These are phyloP conservation scores for Drosophila ohnishii DNA, from an alignment of 1,140 invertebrate species.

Conservation along the genomic window DNA sequence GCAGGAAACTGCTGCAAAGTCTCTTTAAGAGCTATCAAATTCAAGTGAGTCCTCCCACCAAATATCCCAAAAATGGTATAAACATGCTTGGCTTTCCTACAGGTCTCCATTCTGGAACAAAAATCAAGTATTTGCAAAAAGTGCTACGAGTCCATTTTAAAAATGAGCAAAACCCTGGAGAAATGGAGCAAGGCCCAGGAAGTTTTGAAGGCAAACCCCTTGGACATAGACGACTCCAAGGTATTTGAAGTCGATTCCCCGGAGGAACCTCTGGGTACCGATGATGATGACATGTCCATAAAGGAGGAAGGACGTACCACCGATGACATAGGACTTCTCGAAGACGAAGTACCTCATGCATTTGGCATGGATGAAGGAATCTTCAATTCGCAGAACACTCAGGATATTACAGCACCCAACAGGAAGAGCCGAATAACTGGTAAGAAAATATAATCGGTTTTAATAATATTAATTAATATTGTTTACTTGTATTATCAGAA, in stretches of 20 bases:
- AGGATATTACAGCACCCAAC: neutral
- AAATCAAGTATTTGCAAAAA: neutral
- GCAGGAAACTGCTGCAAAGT: conserved; percentile 8
- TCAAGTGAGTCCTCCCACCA: neutral
- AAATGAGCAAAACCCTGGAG: neutral
- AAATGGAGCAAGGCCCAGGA: conserved; percentile 9
- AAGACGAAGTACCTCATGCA: neutral
- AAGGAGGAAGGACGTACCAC: neutral
- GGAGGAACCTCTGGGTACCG: neutral
- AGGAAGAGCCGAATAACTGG: neutral
- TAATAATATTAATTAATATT: neutral
- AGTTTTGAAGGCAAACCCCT: neutral
- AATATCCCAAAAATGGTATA: neutral
- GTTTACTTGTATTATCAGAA: too few relatives aligned
- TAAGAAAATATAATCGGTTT: neutral
- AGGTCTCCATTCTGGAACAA: neutral
- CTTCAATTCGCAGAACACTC: neutral
- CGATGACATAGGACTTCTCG: neutral
- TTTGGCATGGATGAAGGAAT: neutral
- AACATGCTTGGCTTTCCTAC: neutral
- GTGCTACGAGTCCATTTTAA: neutral
- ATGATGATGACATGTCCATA: neutral
- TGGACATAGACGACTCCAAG: conserved; percentile 19
- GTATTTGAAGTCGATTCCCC: neutral
- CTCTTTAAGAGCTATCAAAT: conserved; percentile 31